Base-by-base conservation (phyloP, 2,113 vertebrate genomes). In the Corvus hawaiiensis region DNA sequence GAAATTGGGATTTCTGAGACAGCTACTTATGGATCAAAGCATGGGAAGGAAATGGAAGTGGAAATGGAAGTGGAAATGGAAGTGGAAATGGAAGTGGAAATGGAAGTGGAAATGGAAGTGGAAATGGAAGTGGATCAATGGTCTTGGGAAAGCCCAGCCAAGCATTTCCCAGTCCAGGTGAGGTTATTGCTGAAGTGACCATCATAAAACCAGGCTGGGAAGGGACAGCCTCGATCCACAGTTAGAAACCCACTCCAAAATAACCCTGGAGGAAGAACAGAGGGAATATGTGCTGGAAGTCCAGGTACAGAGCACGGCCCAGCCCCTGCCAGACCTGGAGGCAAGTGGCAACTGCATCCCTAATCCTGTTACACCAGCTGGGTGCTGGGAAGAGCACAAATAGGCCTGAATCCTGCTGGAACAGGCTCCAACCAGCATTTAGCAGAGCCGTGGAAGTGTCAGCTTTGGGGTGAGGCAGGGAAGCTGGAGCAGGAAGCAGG, bases 161-260 rank as follows among this genome's bases (percentile, higher is more conserved):
- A 87, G 78, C 11, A 35, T 28, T 64, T 84, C 66, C 19, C 18
- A 24, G 33, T 3, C 39, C 37, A 35, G 13, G 17, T 10, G 48
- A 72, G 41, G 61, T n/a, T 20, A 11, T 7, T 61, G 39, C 84
- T 93, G 10, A 63, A 63, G 13, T 24, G 77, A 32, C 48, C 7
- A 4, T 17, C 21, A 11, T 6, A n/a, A 76, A 89, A 48, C 24
- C 16, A 20, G 59, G 51, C 59, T 52, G 18, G 67, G 39, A 75
- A 59, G 56, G 44, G 7, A 26, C 15, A 55, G 59, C 49, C 39
- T 63, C 0, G 0, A 41, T 3, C 30, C 0, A 9, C 41, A 61
- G 20, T 6, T 10, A 80, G 56, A 87, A 89, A 89, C 23, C 22
- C 24, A 51, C 48, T 79, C 69, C 74, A 72, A 20, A 84, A 35